phyloP scores from a whole-genome alignment of 2,797 vertebrate species.

The Lindbergichthys nudifrons region DNA sequence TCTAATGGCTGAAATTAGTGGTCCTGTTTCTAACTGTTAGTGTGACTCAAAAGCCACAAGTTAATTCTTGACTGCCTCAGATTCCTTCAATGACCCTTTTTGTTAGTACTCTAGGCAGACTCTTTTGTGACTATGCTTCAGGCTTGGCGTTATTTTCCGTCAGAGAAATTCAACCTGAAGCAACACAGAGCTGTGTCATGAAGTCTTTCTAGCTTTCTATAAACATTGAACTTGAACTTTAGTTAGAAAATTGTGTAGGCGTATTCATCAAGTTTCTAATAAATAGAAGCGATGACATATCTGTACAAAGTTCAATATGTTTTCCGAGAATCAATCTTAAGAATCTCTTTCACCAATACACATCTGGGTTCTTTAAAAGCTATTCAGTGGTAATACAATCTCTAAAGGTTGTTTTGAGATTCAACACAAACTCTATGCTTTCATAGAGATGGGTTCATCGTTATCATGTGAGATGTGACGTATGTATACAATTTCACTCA shows the following conservation, averaged over 20 bases:
- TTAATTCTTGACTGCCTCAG: no score
- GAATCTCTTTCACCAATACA: background rate
- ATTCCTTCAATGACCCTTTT: no score
- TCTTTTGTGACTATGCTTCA: no score
- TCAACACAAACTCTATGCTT: background rate
- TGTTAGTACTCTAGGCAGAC: no score
- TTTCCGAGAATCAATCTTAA: background rate
- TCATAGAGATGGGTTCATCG: background rate
- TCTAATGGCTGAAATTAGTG: no score
- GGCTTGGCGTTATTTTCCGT: background rate
- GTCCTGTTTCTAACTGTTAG: no score
- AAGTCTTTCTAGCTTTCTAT: background rate
- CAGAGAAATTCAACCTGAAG: background rate
- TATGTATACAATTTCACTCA: background rate
- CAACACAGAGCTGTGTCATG: background rate
- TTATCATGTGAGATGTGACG: background rate
- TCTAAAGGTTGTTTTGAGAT: background rate
- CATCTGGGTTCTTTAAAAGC: background rate
- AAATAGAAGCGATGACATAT: background rate
- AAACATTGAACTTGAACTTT: slow-evolving; percentile 2
- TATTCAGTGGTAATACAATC: background rate
- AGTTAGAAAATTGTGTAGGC: no score
- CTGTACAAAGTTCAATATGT: background rate
- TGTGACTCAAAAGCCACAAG: no score
- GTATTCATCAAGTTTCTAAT: background rate